Evolutionary conservation across 1,140 invertebrate genomes (phyloP).

Genomic region (Scaptomyza montana): DNA sequence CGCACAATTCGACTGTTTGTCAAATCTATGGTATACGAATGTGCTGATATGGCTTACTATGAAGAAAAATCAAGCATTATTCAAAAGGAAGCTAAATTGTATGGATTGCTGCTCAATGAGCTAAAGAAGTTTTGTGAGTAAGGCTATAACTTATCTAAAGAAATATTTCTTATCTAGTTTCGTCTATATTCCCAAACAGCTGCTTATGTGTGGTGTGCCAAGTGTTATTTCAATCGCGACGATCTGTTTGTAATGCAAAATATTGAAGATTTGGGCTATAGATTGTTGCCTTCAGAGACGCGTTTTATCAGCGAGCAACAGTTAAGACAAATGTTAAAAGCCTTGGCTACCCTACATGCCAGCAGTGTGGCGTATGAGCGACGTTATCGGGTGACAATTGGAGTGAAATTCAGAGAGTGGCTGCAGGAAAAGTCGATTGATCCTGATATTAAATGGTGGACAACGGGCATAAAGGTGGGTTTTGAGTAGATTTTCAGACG

Average conservation of each 20-base stretch:
- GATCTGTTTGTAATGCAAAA: slow-evolving; percentile 84
- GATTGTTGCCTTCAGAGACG: slow-evolving; percentile 37
- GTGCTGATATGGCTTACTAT: slow-evolving; percentile 55
- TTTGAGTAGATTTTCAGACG: not conserved
- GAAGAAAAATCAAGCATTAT: slow-evolving; percentile 57
- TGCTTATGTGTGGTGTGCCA: slow-evolving; percentile 74
- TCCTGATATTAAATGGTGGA: slow-evolving; percentile 64
- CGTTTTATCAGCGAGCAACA: slow-evolving; percentile 65
- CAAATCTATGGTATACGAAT: slow-evolving; percentile 66
- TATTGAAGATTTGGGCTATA: slow-evolving; percentile 73
- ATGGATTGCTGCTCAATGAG: slow-evolving; percentile 61
- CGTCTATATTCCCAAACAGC: slow-evolving; percentile 34
- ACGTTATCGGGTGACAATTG: slow-evolving; percentile 65
- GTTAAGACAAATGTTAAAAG: slow-evolving; percentile 60
- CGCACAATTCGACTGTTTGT: slow-evolving; percentile 62
- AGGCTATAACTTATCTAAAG: not conserved
- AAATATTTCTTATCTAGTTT: too few species aligned
- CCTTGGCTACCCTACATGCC: slow-evolving; percentile 83
- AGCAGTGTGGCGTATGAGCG: slow-evolving; percentile 72
- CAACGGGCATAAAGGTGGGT: slow-evolving; percentile 63
- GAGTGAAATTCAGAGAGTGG: slow-evolving; percentile 73
- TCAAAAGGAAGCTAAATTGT: slow-evolving; percentile 64
- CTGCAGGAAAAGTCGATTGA: slow-evolving; percentile 59
- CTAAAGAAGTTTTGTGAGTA: slow-evolving; percentile 65
- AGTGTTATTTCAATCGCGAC: slow-evolving; percentile 76